Base-by-base conservation (phyloP, 2,888 invertebrate genomes). In the Ecliptopera silaceata region DNA sequence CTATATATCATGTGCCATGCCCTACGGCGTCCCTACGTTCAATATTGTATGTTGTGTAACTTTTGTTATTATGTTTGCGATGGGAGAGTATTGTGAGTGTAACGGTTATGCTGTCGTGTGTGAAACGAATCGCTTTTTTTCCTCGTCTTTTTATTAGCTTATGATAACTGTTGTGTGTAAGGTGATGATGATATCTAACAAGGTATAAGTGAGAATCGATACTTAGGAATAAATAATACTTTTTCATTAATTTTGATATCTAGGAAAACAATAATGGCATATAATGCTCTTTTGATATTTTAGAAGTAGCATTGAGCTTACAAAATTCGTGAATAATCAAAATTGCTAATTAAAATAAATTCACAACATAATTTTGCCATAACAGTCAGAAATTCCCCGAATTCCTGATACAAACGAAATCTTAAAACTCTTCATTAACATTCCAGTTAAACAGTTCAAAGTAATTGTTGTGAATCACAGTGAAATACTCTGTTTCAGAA, bases 401-500 rank as follows among this genome's bases (percentile, higher is more conserved):
- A 56, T 50, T 50, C 34, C 41, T 36, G 26, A 42, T 49, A 11
- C 39, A 46, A 45, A 22, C 46, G 31, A 49, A 58, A 51, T 59
- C 52, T 51, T 48, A 49, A 55, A 60, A 63, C 74, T 71, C 76
- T 80, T 79, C 80, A 84, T 84, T 84, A 82, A 80, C 74, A 80
- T 82, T 79, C 75, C 68, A 74, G 68, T 68, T 66, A 68, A 74
- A 74, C 65, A 65, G 70, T 64, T 64, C 61, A 61, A 12, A 76
- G 79, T 79, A 80, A 82, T 81, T 77, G 77, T 73, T 71, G 59
- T 57, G 63, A 63, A 56, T 54, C 63, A 59, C 50, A 20, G 60
- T 71, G 71, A 79, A 75, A 74, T 71, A 71, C 68, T 68, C 54
- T 62, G 52, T 54, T 54, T 59, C 43, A 63, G 63, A 67, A 65